Percentiles rank a stretch among this genome's conserved stretches.
Conservation (phyloP, 1,140 invertebrate species). For the Halictus rubicundus region DNA sequence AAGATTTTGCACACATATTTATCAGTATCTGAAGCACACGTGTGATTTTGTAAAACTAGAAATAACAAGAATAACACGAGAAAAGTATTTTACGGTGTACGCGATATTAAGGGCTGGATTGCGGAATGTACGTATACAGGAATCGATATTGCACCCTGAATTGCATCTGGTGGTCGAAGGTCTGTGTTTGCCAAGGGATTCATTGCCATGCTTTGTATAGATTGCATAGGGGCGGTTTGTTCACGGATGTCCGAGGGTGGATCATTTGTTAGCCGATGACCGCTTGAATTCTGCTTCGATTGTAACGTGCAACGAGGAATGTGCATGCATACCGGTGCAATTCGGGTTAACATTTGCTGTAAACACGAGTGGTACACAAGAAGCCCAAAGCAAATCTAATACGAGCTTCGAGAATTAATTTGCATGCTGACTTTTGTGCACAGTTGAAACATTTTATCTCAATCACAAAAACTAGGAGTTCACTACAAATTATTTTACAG, state of each 20-base stretch:
- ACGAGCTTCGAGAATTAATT: too few relatives aligned
- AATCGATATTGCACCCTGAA: conserved; percentile 21
- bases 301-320: not conserved
- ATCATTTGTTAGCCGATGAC: conserved; percentile 22
- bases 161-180: conserved; percentile 12
- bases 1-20: too few relatives aligned
- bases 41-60: too few relatives aligned
- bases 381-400: too few relatives aligned
- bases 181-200: conserved; percentile 24
- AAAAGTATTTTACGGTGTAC: too few relatives aligned
- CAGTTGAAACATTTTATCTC: too few relatives aligned
- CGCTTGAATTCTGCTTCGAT: conserved; percentile 5
- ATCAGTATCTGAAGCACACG: too few relatives aligned
- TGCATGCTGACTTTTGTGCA: too few relatives aligned
- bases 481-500: too few relatives aligned
- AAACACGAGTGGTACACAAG: not conserved
- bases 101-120: not conserved
- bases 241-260: not conserved
- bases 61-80: too few relatives aligned
- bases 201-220: conserved; percentile 11
- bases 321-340: not conserved
- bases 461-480: too few relatives aligned
- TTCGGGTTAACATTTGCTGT: conserved; percentile 6
- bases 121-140: too few relatives aligned
- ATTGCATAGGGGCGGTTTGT: not conserved